A percentile compares a stretch with the other conserved stretches of the same genome.
Evolutionary conservation across 2,888 invertebrate genomes (phyloP).

Genomic region (Pterobdella sp.): DNA sequence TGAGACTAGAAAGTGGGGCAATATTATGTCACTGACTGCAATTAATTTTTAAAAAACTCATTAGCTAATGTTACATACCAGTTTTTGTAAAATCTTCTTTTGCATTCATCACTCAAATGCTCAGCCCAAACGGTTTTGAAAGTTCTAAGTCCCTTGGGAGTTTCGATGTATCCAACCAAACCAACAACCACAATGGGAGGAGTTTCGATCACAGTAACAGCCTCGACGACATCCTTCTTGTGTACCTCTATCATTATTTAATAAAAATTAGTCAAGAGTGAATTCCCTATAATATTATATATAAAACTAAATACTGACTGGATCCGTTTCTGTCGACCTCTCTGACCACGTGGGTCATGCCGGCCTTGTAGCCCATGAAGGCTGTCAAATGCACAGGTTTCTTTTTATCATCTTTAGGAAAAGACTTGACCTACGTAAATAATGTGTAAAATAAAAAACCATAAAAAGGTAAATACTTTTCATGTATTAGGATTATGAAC

Average conservation of each 20-base stretch:
- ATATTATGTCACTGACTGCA: background rate
- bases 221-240: constrained; percentile 99
- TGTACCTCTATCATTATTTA: constrained; percentile 71
- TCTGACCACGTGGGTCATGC: constrained; percentile 97
- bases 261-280: too few relatives aligned
- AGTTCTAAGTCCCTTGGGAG: constrained; percentile 88
- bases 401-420: constrained; percentile 90
- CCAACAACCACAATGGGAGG: constrained; percentile 97
- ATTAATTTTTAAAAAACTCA: background rate
- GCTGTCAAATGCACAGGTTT: constrained; percentile 97
- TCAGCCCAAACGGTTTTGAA: constrained; percentile 96
- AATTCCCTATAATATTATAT: background rate
- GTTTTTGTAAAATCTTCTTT: constrained; percentile 98
- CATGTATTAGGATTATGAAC: background rate
- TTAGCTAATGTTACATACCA: constrained; percentile 62
- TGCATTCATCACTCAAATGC: constrained; percentile 95
- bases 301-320: constrained; percentile 63
- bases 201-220: constrained; percentile 93
- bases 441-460: background rate
- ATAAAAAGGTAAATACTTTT: background rate
- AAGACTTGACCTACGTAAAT: constrained; percentile 71
- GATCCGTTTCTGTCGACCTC: constrained; percentile 97
- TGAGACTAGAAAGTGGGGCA: constrained; percentile 5
- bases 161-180: constrained; percentile 95
- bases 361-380: constrained; percentile 96